Base-by-base conservation (phyloP, 2,888 invertebrate genomes). In the Barypeithes pellucidus region DNA sequence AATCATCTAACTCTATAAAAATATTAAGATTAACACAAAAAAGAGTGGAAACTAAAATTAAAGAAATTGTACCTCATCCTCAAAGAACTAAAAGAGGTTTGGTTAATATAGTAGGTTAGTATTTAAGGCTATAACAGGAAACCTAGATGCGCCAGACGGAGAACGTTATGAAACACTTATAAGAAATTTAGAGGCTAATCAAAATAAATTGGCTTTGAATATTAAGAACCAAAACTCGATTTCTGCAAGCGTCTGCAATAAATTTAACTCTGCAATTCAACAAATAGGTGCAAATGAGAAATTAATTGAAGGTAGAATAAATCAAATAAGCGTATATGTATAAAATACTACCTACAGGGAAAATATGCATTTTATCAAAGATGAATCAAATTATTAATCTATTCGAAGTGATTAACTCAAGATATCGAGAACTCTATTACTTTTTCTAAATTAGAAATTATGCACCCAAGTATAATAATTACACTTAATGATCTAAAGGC, bases 71-170 rank as follows among this genome's bases (percentile, higher is more conserved):
- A 24, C 24, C 24, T 3, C 24, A 24, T 5, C 52, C 20, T 12
- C 8, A 52, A 52, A 52, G 52, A 52, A 24, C 52, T 16, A 52
- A 52, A 24, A 52, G 24, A 52, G 52, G 52, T 2, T 24, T 16
- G 3, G 12, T 52, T 11, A 52, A 52, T 16, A 24, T 24, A 16
- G 22, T 52, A 12, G 41, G 41, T 14, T 52, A 11, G 52, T 52
- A 24, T 52, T 52, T 52, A 52, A 52, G 16, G 52, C 52, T 52
- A 16, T 52, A 24, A 52, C 52, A 16, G 52, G 52, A 52, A 52
- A 52, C 16, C 20, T 52, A 24, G 14, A 52, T 24, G 52, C 52
- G 24, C 16, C 52, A 24, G 52, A 52, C 12, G 20, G 52, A 14
- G 52, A 52, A 24, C 22, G 24, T 16, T 52, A 52, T 16, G 52